These are phyloP conservation scores for Perizoma flavofasciatum DNA, from an alignment of 2,888 invertebrate genomes.

Conservation along the genomic window DNA sequence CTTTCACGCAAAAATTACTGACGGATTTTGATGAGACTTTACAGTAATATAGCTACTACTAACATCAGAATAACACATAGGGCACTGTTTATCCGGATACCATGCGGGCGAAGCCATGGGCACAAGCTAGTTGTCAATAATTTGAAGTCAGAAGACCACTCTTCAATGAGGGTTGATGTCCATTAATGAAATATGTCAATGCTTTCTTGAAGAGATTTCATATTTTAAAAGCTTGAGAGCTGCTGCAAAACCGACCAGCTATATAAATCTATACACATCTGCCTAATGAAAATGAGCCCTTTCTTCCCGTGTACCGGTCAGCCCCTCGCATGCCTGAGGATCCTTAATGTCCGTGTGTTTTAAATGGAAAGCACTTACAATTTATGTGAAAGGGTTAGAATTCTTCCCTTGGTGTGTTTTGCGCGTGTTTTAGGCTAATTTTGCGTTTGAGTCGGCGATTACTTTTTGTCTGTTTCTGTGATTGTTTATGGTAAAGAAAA, in stretches of 20 bases:
- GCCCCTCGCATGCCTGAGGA: conserved; percentile 63
- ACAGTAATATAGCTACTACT: no score
- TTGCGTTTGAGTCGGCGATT: conserved; percentile 38
- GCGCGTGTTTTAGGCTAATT: conserved; percentile 63
- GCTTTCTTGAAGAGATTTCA: no score
- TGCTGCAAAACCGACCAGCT: conserved; percentile 46
- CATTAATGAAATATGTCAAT: no score
- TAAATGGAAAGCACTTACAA: conserved; percentile 78
- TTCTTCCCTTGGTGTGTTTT: conserved; percentile 65
- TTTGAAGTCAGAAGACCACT: no score
- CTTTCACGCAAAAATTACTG: no score
- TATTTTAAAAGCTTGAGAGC: conserved; percentile 54
- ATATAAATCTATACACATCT: conserved; percentile 72
- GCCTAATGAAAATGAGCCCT: conserved; percentile 83
- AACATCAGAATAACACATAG: no score
- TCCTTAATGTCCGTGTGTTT: conserved; percentile 69
- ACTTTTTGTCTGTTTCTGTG: conserved; percentile 25
- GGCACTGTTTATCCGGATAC: no score
- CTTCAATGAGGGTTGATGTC: no score
- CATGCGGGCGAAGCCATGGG: no score
- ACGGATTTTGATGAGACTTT: no score
- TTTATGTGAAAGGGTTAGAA: conserved; percentile 78
- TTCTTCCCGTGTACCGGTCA: conserved; percentile 72
- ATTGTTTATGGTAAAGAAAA: conserved; percentile 16
- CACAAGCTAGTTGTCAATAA: no score